Base-by-base conservation (phyloP, 2,113 vertebrate species). In the Thamnophis sirtalis region DNA sequence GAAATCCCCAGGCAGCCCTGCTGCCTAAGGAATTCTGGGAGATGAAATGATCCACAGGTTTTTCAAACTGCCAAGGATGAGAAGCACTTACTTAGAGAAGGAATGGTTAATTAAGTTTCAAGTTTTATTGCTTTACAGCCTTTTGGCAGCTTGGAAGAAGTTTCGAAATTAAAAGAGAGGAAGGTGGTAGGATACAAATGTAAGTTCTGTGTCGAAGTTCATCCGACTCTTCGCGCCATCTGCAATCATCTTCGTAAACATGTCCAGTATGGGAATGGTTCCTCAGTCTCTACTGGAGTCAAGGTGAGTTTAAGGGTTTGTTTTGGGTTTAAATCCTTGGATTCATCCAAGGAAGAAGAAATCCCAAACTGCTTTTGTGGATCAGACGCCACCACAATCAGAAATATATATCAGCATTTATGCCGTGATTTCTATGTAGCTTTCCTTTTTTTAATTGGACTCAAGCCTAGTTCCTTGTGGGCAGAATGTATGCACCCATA, bases 231-330 rank as follows among this genome's bases (percentile, higher is more conserved):
- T 89, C 97, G 99, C 94, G 99, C 99, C 92, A 99, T 99, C 97
- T 99, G 99, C 97, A 99, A 99, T 95, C 99, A 99, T 93, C 98
- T 99, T 43, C 98, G 99, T 94, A 99, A 99, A 93, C 99, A 99
- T 6, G 98, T 99, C 91, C 99, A 99, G 95, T 99, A 99, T 0
- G 98, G 98, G 92, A 99, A 98, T 87, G 98, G 97, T 94, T 98
- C 98, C 87, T 98, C 96, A 92, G 98, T 98, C 97, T 98, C 98
- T 3, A 96, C 95, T 60, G 92, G 97, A 3, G 97, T 98, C 93
- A 98, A 98, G 98, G 98, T 98, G 96, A 96, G 88, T 91, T 91
- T 84, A 28, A 8, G 54, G 91, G 60, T 80, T 90, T 11, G 10
- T 92, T 93, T 90, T 55, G 94, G 86, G 26, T 91, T 87, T 26